Evolutionary conservation across 2,888 invertebrate species (phyloP).

Genomic region (Clusia tigrina): DNA sequence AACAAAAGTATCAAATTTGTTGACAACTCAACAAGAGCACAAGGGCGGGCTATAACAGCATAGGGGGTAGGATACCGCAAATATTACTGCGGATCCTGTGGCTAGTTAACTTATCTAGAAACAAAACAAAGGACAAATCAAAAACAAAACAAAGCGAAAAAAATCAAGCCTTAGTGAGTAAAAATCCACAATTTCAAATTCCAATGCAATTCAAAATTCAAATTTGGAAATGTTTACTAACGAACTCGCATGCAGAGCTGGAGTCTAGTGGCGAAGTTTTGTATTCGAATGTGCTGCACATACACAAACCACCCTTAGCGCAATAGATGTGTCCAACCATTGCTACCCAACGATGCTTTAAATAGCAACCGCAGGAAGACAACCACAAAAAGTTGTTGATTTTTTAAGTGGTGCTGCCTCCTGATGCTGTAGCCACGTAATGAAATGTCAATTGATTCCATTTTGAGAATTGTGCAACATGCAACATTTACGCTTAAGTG

Average conservation of each 20-base stretch:
- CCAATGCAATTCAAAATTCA: not conserved
- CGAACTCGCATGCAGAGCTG: not conserved
- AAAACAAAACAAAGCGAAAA: conserved; percentile 3
- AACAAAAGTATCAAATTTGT: conserved; percentile 35
- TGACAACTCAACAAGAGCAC: conserved; percentile 17
- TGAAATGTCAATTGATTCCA: not conserved
- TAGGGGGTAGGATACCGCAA: not conserved
- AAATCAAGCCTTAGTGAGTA: not conserved
- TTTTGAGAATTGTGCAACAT: too few relatives aligned
- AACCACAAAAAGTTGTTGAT: conserved; percentile 11
- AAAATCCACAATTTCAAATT: not conserved
- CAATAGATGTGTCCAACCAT: too few relatives aligned
- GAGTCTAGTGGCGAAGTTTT: too few relatives aligned
- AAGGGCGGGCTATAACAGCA: not conserved
- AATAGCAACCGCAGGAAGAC: not conserved
- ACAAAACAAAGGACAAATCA: not conserved
- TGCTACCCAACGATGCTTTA: not conserved
- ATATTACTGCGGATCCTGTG: not conserved
- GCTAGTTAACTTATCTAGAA: not conserved
- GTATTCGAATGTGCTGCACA: too few relatives aligned
- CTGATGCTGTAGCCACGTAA: not conserved
- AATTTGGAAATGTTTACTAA: not conserved
- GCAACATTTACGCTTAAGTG: conserved; percentile 30
- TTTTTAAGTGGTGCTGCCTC: conserved; percentile 1
- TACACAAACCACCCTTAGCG: too few relatives aligned